Conservation (phyloP, 2,113 vertebrate genomes). For the Bubo blakistoni region DNA sequence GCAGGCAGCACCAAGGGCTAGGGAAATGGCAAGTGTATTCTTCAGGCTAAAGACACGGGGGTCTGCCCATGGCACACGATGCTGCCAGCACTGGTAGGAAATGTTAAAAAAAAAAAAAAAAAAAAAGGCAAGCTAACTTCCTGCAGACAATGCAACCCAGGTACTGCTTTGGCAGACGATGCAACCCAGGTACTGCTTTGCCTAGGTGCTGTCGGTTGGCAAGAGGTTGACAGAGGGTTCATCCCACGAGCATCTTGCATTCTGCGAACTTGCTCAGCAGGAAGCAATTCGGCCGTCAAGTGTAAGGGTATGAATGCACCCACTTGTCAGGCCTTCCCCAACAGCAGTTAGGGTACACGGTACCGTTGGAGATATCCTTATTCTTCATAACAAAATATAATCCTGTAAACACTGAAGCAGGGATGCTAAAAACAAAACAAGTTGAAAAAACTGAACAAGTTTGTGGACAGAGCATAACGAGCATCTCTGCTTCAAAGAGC, state of each 20-base stretch:
- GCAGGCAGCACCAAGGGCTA: background rate
- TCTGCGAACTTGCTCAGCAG: background rate
- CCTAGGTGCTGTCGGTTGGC: background rate
- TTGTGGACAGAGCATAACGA: background rate
- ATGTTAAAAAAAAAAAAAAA: background rate
- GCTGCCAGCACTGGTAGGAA: background rate
- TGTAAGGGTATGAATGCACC: background rate
- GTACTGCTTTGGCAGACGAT: background rate
- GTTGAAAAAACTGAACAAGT: background rate
- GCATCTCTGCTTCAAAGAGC: background rate
- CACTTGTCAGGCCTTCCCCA: background rate
- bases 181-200: background rate
- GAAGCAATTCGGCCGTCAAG: background rate
- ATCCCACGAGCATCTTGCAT: fast-evolving
- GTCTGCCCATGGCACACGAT: fast-evolving
- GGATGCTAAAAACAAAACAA: background rate
- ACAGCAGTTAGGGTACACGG: background rate
- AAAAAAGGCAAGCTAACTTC: no score
- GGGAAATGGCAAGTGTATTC: background rate
- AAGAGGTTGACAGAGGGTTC: background rate
- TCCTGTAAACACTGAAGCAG: background rate
- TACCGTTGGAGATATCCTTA: background rate
- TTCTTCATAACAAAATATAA: background rate
- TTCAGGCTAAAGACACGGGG: background rate
- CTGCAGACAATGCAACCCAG: background rate